phyloP scores from a whole-genome alignment of 2,888 invertebrate genomes.

The Lasius fuliginosus region DNA sequence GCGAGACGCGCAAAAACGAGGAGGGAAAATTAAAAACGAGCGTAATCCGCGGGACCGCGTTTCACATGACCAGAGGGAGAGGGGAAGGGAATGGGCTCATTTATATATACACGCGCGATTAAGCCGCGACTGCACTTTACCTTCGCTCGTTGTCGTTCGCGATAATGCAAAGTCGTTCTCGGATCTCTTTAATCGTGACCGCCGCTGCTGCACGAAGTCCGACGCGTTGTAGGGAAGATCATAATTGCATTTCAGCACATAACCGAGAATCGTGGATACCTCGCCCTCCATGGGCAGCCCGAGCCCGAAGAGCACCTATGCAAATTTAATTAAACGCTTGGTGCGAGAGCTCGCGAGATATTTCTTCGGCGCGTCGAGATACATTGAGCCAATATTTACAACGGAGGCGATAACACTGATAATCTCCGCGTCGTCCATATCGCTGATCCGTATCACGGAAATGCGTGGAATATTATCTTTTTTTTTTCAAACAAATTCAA shows the following conservation, averaged over 20 bases:
- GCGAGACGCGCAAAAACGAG: slow-evolving; percentile 54
- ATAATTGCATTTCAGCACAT: slow-evolving; percentile 90
- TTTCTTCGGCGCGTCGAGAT: slow-evolving; percentile 29
- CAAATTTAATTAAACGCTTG: slow-evolving; percentile 47
- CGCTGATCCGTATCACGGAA: neutral
- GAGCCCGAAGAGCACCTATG: slow-evolving; percentile 90
- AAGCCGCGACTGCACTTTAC: slow-evolving; percentile 52
- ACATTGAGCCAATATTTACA: slow-evolving; percentile 27
- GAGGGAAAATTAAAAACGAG: slow-evolving; percentile 68
- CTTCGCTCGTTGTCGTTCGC: slow-evolving; percentile 17
- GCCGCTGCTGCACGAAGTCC: slow-evolving; percentile 32
- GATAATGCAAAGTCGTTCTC: slow-evolving; percentile 45
- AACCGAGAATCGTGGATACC: slow-evolving; percentile 89
- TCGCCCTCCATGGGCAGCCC: slow-evolving; percentile 90
- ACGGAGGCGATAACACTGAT: slow-evolving; percentile 36
- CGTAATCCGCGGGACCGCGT: slow-evolving; percentile 58
- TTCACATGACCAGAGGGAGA: neutral
- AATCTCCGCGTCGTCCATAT: slow-evolving; percentile 8
- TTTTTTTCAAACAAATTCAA: neutral
- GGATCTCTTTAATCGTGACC: slow-evolving; percentile 64
- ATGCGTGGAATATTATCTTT: neutral
- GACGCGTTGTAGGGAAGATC: slow-evolving; percentile 88
- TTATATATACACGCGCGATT: slow-evolving; percentile 62
- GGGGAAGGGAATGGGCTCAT: slow-evolving; percentile 51
- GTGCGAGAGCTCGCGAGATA: slow-evolving; percentile 22